Evolutionary conservation across 2,888 invertebrate species (phyloP), one percentile per base, ranked within the genome.

Genomic region (Clistopyga incitator): DNA sequence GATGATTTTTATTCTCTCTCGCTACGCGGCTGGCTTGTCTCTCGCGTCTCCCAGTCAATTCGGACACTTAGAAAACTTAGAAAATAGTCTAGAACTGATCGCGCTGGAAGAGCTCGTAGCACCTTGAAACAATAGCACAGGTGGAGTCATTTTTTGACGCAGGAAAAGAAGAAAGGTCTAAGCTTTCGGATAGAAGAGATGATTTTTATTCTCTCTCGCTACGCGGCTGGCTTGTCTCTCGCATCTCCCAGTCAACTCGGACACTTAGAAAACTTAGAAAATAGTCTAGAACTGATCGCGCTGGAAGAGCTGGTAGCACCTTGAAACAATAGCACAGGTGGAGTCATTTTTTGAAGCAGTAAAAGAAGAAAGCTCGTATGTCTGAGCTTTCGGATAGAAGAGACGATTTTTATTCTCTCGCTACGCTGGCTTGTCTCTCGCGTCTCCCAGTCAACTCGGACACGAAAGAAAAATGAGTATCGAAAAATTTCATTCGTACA

Each of bases 391-490:
- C 34, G 61, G 29, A 61, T 29, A 8, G n/a, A 59, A 29, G 29
- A 18, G 56, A 72, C 23, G 72, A 59, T 61, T 64, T 23, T 52
- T 54, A 45, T 47, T 23, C n/a, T 64, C 61, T 65, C 54, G n/a
- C 52, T 59, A 13, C 18, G 45, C 56, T 52, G 67, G 61, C 34
- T 25, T 18, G 45, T 47, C 47, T 50, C 13, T 61, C 74, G n/a
- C 47, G 29, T 47, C 47, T 75, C 47, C 54, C 47, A 11, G 54
- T 54, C 64, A 83, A 79, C 82, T 79, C 79, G 65, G 64, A 75
- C 65, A 71, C 70, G 59, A 59, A 75, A 83, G 77, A 80, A 80
- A 76, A 77, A 78, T 64, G 77, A 77, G 76, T 80, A 72, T 64
- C 45, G 67, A 67, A 38, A 68, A 80, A 42, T 80, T 83, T 83